Evolutionary conservation across 1,140 invertebrate genomes (phyloP), one percentile per base, ranked within the genome.

Genomic region (Caenorhabditis inopinata): DNA sequence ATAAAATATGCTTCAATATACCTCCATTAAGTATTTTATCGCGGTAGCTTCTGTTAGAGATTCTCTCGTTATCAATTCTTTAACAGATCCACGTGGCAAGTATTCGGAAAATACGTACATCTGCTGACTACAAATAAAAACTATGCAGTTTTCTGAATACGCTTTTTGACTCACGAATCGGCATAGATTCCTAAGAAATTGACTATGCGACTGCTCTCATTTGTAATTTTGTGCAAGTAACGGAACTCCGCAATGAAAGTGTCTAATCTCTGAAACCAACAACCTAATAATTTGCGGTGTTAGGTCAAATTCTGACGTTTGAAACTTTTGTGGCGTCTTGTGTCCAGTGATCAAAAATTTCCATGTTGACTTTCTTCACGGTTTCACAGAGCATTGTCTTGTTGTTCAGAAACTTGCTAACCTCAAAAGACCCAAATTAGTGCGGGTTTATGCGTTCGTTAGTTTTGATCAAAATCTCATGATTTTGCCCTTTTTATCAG

Each of bases 1-100:
- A 42, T 7, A 42, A 42, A 42, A 14, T 42, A n/a, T n/a, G n/a
- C n/a, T n/a, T n/a, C n/a, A n/a, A n/a, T n/a, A n/a, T 38, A 75
- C 76, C 48, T 83, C 80, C 27, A 82, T 82, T 32, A 83, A 81
- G 62, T 83, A 83, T 29, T 83, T 83, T 11, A 81, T 42, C 1
- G 82, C 79, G 21, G 78, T 53, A n/a, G 53, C 47, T 29, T 83
- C 82, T 18, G 32, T 32, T 11, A 83, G n/a, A 23, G 75, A 32
- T 46, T 78, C 62, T 27, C 78, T 76, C 3, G 18, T 27, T 27
- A 78, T 23, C 21, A 68, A 23, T 45, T 81, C 82, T 45, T 83
- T 83, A 14, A 83, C 79, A 45, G 76, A 81, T 16, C 82, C 79
- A 38, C 51, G 46, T 74, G 35, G 38, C 25, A 80, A 58, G 38